Base-by-base conservation (phyloP, 2,888 invertebrate genomes). In the Archaeoteleia sp. region DNA sequence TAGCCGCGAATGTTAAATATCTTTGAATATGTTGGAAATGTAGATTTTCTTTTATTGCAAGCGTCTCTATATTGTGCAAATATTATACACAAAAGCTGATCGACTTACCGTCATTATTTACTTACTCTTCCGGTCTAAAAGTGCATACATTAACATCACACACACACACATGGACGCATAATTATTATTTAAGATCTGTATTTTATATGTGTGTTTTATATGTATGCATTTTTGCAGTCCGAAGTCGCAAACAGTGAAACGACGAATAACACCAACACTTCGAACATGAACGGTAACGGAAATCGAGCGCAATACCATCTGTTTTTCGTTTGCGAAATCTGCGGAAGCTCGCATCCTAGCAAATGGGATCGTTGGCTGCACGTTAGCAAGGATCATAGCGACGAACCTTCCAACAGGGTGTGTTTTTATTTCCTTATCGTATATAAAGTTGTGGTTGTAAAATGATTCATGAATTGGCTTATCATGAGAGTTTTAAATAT, bases 331-430 rank as follows among this genome's bases (percentile, higher is more conserved):
- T 87, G 87, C 67, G 87, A 87, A 68, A 75, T 87, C 37, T 87
- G 87, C 61, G 86, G 86, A 2, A 84, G 84, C 43, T 86, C 87
- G 0, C 86, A 86, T 74, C 82, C 86, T 1, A 86, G 86, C 51
- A 86, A 87, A 69, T 86, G 87, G 79, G 87, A 87, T 65, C 83
- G 87, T 32, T 87, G 87, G 87, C 81, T 86, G 23, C 87, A 87
- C 67, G 86, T 87, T 15, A 86, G 84, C 46, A 82, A 81, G 7
- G 73, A 77, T 27, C 87, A 87, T 66, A 74, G 76, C 20, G 80
- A 85, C 9, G 87, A 87, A 62, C 67, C 79, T 10, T 68, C 82
- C 4, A 85, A 85, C 45, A 80, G 77, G 69, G 82, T 82, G 66
- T 73, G 65, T 70, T 30, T 40, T 25, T 29, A 2, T 2, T 39